Conservation (phyloP, 1,140 invertebrate genomes). For the Eriosoma lanigerum region DNA sequence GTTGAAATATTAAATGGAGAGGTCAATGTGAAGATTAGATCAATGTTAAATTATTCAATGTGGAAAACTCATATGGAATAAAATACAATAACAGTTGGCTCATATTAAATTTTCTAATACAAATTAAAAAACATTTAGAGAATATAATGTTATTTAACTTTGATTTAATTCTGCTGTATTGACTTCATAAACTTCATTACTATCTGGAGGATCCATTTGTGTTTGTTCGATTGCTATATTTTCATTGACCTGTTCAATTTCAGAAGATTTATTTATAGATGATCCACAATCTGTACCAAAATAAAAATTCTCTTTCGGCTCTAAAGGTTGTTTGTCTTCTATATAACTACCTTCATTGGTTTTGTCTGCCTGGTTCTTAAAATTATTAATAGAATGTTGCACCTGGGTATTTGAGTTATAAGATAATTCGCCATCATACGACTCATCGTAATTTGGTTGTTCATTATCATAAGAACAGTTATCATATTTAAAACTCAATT, state of each 20-base stretch:
- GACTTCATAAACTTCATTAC: background rate
- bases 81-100: no score
- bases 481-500: background rate
- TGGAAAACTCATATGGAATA: no score
- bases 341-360: background rate
- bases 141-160: background rate
- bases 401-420: background rate
- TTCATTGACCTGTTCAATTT: background rate
- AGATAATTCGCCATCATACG: background rate
- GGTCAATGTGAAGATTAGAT: no score
- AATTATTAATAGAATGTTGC: background rate
- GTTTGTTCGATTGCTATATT: background rate
- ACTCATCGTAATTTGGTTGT: background rate
- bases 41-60: no score
- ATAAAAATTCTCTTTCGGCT: background rate
- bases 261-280: background rate
- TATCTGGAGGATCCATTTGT: background rate
- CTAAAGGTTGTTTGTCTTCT: background rate
- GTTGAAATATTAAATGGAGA: no score
- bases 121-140: background rate
- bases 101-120: background rate
- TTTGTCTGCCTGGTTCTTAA: background rate
- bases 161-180: slow-evolving; percentile 5
- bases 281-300: background rate
- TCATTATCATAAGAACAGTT: background rate